Evolutionary conservation across 1,140 invertebrate species (phyloP).

Genomic region (Leptinotarsa texana): DNA sequence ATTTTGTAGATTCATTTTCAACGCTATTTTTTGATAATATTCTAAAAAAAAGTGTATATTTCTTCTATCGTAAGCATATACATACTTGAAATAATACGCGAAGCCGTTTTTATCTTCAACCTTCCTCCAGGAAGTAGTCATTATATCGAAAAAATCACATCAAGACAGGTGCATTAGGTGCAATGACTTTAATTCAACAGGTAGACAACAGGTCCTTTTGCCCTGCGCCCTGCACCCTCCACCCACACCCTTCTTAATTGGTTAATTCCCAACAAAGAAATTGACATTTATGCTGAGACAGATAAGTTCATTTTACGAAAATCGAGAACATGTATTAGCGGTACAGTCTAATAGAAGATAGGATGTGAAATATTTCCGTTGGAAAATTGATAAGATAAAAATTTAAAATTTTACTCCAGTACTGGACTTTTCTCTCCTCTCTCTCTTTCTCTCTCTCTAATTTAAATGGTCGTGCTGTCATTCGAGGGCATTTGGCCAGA

Average conservation of each 20-base stretch:
- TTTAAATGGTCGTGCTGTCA: too few species aligned
- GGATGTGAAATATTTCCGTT: too few species aligned
- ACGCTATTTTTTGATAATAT: background rate
- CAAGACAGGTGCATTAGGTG: constrained; percentile 12
- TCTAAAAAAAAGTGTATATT: background rate
- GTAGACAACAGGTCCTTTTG: constrained; percentile 14
- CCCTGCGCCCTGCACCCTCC: background rate
- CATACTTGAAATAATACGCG: constrained; percentile 62
- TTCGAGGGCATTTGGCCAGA: too few species aligned
- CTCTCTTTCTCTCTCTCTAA: too few species aligned
- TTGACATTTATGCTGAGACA: too few species aligned
- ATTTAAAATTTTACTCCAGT: too few species aligned
- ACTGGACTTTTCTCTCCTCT: too few species aligned
- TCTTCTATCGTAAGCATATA: constrained; percentile 4
- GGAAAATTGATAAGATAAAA: too few species aligned
- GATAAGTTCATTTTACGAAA: too few species aligned
- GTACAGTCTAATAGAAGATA: too few species aligned
- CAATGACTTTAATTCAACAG: constrained; percentile 12
- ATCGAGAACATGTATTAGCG: too few species aligned
- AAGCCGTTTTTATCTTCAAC: constrained; percentile 63
- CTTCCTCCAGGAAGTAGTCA: constrained; percentile 46
- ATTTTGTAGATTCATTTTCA: constrained; percentile 8
- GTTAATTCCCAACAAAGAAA: too few species aligned
- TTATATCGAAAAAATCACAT: constrained; percentile 7
- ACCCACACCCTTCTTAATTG: background rate